Evolutionary conservation across 2,888 invertebrate genomes (phyloP), one percentile per base, ranked within the genome.

Genomic region (Andrena dorsata): DNA sequence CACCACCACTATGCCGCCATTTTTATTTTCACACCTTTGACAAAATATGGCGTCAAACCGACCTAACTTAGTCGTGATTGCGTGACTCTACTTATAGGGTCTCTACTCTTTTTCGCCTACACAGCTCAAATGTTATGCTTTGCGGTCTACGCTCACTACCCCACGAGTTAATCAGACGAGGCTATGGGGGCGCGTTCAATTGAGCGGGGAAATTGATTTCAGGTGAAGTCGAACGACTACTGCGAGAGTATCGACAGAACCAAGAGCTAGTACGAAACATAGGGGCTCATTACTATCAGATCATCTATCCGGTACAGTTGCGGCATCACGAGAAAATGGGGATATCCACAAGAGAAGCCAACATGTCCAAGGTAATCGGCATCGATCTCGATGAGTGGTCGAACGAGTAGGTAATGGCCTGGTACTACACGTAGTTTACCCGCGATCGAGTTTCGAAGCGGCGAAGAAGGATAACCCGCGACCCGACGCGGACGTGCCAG

Each of bases 261-360:
- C 97, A 98, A 94, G 97, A 98, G 95, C 95, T 98, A 95, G 97
- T 98, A 90, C 96, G 97, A 90, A 97, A 97, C 95, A 98, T 98
- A 94, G 98, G 98, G 90, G 96, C 97, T 86, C 97, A 98, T 94
- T 98, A 97, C 95, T 98, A 98, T 95, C 98, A 98, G 95, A 98
- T 98, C 94, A 98, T 98, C 92, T 98, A 98, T 95, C 98, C 98
- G 88, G 98, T 98, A 90, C 98, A 98, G 95, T 95, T 98, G 94
- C 96, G 98, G 85, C 98, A 98, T 95, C 98, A 98, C 96, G 98
- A 98, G 95, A 98, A 98, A 95, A 97, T 98, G 97, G 98, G 98
- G 94, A 98, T 98, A 94, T 98, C 98, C 91, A 98, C 98, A 90
- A 96, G 98, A 94, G 98, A 98, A 95, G 97, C 97, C 95, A 97